Percentiles rank a stretch among this genome's conserved stretches.
phyloP scores from a whole-genome alignment of 2,888 invertebrate genomes.

The Drosophila mayaguana region DNA sequence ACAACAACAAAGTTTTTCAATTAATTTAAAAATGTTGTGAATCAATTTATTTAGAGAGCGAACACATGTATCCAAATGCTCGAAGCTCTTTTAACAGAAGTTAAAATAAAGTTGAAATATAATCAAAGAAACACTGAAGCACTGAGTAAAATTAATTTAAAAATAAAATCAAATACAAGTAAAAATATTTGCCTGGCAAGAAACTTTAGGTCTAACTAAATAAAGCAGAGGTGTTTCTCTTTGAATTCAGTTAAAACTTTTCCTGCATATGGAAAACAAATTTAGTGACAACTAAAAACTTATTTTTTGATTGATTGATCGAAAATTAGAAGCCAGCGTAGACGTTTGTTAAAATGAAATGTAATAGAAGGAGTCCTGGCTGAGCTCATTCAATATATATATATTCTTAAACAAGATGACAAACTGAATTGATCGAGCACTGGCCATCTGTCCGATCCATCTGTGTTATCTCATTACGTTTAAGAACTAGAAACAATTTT shows the following conservation, averaged over 20 bases:
- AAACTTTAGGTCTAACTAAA: not conserved
- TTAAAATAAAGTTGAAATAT: slow-evolving; percentile 3
- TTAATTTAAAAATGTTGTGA: not conserved
- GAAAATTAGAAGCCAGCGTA: too few relatives aligned
- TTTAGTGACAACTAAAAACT: not conserved
- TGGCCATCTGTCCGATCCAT: too few relatives aligned
- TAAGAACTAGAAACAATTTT: too few relatives aligned
- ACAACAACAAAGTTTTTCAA: not conserved
- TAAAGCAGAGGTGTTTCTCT: not conserved
- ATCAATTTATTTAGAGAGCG: not conserved
- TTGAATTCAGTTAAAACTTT: too few relatives aligned
- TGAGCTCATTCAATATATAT: too few relatives aligned
- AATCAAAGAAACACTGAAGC: not conserved
- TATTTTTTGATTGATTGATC: too few relatives aligned
- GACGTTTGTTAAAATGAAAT: too few relatives aligned
- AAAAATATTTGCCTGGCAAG: not conserved
- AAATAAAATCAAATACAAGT: not conserved
- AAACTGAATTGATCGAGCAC: too few relatives aligned
- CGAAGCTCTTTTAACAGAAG: not conserved
- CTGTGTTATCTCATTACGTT: too few relatives aligned
- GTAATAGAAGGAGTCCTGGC: too few relatives aligned
- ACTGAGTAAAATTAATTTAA: not conserved
- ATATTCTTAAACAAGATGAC: too few relatives aligned
- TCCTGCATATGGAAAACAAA: too few relatives aligned
- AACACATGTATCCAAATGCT: slow-evolving; percentile 7